These are phyloP conservation scores for Pachliopta kotzebuea DNA, from an alignment of 2,888 invertebrate genomes.

Conservation along the genomic window DNA sequence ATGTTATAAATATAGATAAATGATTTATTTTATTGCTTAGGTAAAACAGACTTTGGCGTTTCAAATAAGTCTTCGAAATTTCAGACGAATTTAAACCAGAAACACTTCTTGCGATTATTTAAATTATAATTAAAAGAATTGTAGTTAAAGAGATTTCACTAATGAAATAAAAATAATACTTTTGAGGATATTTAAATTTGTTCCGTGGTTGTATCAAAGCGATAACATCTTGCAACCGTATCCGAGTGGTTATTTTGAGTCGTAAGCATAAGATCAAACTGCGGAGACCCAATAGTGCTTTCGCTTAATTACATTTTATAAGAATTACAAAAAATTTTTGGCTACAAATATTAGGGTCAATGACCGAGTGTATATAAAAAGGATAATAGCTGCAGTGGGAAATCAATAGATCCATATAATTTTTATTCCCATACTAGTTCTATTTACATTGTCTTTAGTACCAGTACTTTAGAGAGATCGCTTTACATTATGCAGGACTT, in stretches of 20 bases:
- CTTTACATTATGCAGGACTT: background rate
- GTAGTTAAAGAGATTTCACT: no score
- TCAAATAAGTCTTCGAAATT: no score
- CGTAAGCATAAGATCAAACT: conserved; percentile 17
- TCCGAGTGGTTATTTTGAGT: conserved; percentile 7
- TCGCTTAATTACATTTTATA: conserved; percentile 31
- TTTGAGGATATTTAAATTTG: background rate
- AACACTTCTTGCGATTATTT: no score
- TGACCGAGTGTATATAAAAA: conserved; percentile 2
- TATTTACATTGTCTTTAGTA: background rate
- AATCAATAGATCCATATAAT: background rate
- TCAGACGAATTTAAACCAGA: no score
- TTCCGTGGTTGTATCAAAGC: conserved; percentile 6
- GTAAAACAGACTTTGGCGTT: no score
- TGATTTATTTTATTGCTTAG: no score
- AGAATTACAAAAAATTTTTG: conserved; percentile 30
- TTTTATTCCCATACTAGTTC: background rate
- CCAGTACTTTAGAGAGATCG: background rate
- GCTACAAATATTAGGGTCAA: conserved; percentile 28
- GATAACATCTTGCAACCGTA: conserved; percentile 21
- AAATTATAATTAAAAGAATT: no score
- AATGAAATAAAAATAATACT: background rate
- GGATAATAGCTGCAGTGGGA: background rate
- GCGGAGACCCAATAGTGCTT: conserved; percentile 30
- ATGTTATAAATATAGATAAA: no score